Base-by-base conservation (phyloP, 1,140 invertebrate genomes). In the Drosophila erecta region DNA sequence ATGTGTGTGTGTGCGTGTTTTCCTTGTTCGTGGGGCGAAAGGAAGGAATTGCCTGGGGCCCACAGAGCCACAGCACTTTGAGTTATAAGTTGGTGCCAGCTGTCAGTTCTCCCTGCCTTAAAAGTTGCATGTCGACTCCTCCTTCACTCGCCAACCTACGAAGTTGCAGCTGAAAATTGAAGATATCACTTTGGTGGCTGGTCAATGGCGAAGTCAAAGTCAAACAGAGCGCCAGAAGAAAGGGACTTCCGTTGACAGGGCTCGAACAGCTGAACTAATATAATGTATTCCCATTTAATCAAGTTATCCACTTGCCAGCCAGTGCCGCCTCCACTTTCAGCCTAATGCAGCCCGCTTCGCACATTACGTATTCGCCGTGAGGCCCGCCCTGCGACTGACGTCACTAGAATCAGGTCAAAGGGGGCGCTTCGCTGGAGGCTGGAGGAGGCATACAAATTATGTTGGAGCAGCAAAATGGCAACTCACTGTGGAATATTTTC, bases 71-170 rank as follows among this genome's bases (percentile, higher is more conserved):
- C 20, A 70, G 57, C 78, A 81, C 53, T 58, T 67, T 59, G 53
- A 74, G 78, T 64, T 87, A 66, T 86, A 86, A 85, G 81, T 85
- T 85, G 81, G 83, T 86, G 81, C 81, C 81, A 85, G 81, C 83
- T 85, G 81, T 81, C 81, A 81, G 81, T 81, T 81, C 35, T 60
- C 56, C 40, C 27, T 75, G 79, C 47, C 81, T 76, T 73, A 56
- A 76, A 85, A 84, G 58, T 84, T 84, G 79, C 79, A 81, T 67
- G 64, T 20, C 47, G 41, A 14, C 53, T 55, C 22, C 38, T 37
- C 20, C 40, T 43, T 5, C 5, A 8, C 4, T 41, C 20, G 15
- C 15, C 41, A n/a, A 35, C 27, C 27, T 8, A 38, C 54, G 17
- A 51, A 51, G 66, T 51, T 75, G 72, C 72, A 75, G 53, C 60